Conservation (phyloP, 2,888 invertebrate genomes). For the Zelleria hepariella region DNA sequence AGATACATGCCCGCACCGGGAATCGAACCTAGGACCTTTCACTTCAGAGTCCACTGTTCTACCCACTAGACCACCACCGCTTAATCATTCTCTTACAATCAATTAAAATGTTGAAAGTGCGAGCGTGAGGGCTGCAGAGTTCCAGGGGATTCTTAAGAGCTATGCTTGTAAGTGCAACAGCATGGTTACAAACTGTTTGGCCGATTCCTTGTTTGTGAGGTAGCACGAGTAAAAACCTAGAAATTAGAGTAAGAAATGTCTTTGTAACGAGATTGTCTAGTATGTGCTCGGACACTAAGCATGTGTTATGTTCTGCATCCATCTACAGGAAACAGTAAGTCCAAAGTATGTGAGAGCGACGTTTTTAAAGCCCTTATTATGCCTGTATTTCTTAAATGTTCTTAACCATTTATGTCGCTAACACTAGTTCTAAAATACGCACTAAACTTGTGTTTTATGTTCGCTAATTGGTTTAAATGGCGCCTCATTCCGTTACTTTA, state of each 20-base stretch:
- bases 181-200: slow-evolving; percentile 14
- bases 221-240: slow-evolving; percentile 20
- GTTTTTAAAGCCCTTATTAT: slow-evolving; percentile 38
- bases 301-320: slow-evolving; percentile 72
- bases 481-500: slow-evolving; percentile 23
- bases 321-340: slow-evolving; percentile 85
- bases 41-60: too few species aligned
- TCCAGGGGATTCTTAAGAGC: too few species aligned
- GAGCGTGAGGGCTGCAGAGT: too few species aligned
- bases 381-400: slow-evolving; percentile 46
- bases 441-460: slow-evolving; percentile 42
- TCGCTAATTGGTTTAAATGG: slow-evolving; percentile 25
- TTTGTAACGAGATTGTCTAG: slow-evolving; percentile 27
- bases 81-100: too few species aligned
- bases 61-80: too few species aligned
- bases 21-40: too few species aligned
- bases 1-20: too few species aligned
- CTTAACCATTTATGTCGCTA: slow-evolving; percentile 61
- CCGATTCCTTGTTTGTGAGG: slow-evolving; percentile 56
- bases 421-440: slow-evolving; percentile 44
- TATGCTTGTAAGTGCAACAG: too few species aligned
- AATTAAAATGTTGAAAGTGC: too few species aligned
- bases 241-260: slow-evolving; percentile 30
- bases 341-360: slow-evolving; percentile 60
- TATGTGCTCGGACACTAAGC: slow-evolving; percentile 37